Conservation (phyloP, 2,797 vertebrate species). For the Hoplostethus mediterraneus region DNA sequence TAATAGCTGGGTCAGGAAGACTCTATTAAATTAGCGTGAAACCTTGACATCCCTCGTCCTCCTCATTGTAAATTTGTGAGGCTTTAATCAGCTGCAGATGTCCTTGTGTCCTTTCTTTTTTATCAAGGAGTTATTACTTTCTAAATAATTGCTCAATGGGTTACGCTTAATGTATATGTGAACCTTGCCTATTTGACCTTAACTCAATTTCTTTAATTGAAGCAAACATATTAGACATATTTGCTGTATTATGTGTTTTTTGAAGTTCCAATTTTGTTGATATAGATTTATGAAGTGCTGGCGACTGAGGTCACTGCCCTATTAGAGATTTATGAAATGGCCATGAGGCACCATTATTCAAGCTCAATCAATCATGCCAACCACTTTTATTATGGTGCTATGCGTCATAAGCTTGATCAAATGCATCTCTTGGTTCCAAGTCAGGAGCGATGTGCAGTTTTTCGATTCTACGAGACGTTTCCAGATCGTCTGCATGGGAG, state of each 20-base stretch:
- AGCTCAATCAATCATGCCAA: constrained; percentile 82
- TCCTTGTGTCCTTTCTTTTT: constrained; percentile 71
- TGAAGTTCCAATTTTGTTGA: constrained; percentile 80
- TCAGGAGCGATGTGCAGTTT: constrained; percentile 36
- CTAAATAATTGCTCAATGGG: constrained; percentile 80
- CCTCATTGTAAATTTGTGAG: constrained; percentile 77
- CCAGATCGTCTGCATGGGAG: constrained; percentile 42
- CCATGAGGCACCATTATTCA: constrained; percentile 75
- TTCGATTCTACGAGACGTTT: constrained; percentile 48
- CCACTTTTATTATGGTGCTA: constrained; percentile 72
- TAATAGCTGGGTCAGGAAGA: constrained; percentile 65
- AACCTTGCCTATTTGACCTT: constrained; percentile 76
- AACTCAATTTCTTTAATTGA: constrained; percentile 72
- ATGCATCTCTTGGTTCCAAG: constrained; percentile 67
- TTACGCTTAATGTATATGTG: constrained; percentile 70
- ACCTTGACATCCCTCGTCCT: constrained; percentile 76
- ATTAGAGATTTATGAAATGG: constrained; percentile 86
- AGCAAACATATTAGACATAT: constrained; percentile 72
- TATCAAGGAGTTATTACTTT: constrained; percentile 80
- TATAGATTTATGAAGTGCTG: constrained; percentile 85
- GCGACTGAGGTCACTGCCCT: constrained; percentile 80
- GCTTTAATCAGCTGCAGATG: constrained; percentile 82
- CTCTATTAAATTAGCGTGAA: constrained; percentile 73
- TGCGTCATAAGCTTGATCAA: constrained; percentile 73
- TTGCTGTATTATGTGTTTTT: constrained; percentile 73